Evolutionary conservation across 92 coral and sea anemone genomes (phyloP).

Genomic region (Parazoanthus darwini): DNA sequence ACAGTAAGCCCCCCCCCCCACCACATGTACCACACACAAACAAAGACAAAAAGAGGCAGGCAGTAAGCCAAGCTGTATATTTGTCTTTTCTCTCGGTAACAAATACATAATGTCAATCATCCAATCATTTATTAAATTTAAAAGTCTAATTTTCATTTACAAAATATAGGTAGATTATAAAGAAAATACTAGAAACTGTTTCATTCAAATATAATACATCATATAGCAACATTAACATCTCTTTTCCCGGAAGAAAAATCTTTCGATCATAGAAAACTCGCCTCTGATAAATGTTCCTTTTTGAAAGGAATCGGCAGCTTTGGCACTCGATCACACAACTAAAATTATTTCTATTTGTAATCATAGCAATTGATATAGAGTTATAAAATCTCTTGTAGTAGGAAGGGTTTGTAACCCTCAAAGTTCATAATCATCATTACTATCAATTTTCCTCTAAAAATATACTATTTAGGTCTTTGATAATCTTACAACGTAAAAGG

Average conservation of each 20-base stretch:
- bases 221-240: slow-evolving; percentile 68
- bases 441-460: slow-evolving; percentile 46
- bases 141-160: slow-evolving; percentile 93
- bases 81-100: slow-evolving; percentile 56
- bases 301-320: slow-evolving; percentile 75
- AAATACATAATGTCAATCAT: slow-evolving; percentile 76
- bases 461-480: slow-evolving; percentile 35
- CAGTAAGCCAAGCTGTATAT: slow-evolving; percentile 44
- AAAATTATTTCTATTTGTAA: slow-evolving; percentile 36
- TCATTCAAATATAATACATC: slow-evolving; percentile 90
- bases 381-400: slow-evolving; percentile 52
- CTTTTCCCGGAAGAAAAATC: slow-evolving; percentile 57
- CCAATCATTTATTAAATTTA: slow-evolving; percentile 85
- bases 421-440: slow-evolving; percentile 25
- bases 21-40: too few relatives aligned
- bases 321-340: slow-evolving; percentile 46
- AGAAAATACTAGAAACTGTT: slow-evolving; percentile 93
- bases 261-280: slow-evolving; percentile 80
- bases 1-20: too few relatives aligned
- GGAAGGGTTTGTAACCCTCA: slow-evolving; percentile 31
- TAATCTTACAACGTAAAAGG: slow-evolving; percentile 40
- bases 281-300: slow-evolving; percentile 71
- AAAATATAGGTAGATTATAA: slow-evolving; percentile 91
- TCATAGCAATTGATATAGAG: slow-evolving; percentile 38
- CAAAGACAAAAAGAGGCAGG: neutral